A percentile compares a stretch with the other conserved stretches of the same genome.
Conservation (phyloP, 2,888 invertebrate species). For the Rotaria magnacalcarata region DNA sequence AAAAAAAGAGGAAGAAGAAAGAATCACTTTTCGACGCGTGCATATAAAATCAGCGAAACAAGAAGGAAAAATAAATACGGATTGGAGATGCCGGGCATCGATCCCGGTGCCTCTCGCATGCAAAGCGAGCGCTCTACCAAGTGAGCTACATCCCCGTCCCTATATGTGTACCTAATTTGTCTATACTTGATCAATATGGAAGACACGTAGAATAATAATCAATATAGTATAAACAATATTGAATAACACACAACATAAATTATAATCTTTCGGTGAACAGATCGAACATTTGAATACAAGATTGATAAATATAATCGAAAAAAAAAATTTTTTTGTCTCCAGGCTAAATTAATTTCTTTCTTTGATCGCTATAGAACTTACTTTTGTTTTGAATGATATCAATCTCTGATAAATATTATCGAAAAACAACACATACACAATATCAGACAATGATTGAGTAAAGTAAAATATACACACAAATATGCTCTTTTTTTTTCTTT, state of each 20-base stretch:
- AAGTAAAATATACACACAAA: not conserved
- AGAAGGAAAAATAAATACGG: not conserved
- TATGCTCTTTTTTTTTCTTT: not conserved
- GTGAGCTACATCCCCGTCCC: constrained; percentile 43
- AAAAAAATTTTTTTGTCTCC: not conserved
- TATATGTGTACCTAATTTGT: not conserved
- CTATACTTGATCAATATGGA: not conserved
- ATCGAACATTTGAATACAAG: not conserved
- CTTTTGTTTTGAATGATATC: not conserved
- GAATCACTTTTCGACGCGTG: not conserved
- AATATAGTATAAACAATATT: not conserved
- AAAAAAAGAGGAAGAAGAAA: no score
- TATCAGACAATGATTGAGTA: not conserved
- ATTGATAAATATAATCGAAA: not conserved
- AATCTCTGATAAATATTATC: not conserved
- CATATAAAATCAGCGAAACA: not conserved
- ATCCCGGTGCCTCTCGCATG: constrained; percentile 46
- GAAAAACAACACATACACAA: not conserved
- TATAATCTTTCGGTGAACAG: not conserved
- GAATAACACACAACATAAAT: not conserved
- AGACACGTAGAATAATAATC: no score
- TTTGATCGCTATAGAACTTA: not conserved
- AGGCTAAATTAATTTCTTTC: not conserved
- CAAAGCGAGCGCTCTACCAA: constrained; percentile 46
- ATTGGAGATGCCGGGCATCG: constrained; percentile 46